These are phyloP conservation scores for Myotis planiceps DNA, from an alignment of 2,797 vertebrate species.

Conservation along the genomic window DNA sequence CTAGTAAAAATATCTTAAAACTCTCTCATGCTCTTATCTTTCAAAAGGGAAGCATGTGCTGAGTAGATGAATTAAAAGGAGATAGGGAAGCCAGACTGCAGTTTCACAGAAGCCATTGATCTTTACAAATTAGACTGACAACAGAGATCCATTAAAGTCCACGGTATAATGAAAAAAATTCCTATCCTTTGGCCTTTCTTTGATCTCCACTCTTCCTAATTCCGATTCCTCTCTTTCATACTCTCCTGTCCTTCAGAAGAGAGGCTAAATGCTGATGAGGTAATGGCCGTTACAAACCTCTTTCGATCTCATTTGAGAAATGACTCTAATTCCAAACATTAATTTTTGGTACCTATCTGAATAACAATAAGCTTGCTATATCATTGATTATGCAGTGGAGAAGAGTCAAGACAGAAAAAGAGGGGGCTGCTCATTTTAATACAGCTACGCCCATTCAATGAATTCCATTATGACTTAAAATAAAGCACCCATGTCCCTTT, in stretches of 20 bases:
- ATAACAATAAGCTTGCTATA: slow-evolving; percentile 54
- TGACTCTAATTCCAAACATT: slow-evolving; percentile 65
- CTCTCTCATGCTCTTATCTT: slow-evolving; percentile 65
- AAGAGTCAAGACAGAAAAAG: not conserved
- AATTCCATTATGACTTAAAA: slow-evolving; percentile 12
- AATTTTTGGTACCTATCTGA: slow-evolving; percentile 64
- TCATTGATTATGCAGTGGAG: slow-evolving; percentile 1
- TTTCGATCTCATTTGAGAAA: slow-evolving; percentile 65
- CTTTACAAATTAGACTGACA: slow-evolving; percentile 85
- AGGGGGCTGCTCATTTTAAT: not conserved
- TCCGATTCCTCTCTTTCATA: slow-evolving; percentile 58
- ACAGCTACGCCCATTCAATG: not conserved
- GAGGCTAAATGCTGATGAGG: slow-evolving; percentile 74
- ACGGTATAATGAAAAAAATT: slow-evolving; percentile 69
- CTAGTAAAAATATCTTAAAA: slow-evolving; percentile 74
- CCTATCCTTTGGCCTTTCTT: slow-evolving; percentile 68
- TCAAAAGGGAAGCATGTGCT: slow-evolving; percentile 65
- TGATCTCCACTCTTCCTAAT: slow-evolving; percentile 60
- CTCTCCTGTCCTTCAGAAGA: slow-evolving; percentile 62
- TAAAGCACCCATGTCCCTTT: not conserved
- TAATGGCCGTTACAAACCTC: slow-evolving; percentile 62
- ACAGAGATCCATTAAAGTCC: slow-evolving; percentile 80
- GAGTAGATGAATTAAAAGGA: slow-evolving; percentile 79
- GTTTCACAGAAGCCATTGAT: slow-evolving; percentile 83
- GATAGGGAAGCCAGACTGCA: slow-evolving; percentile 51